Percentiles rank a stretch among this genome's conserved stretches.
Evolutionary conservation across 2,888 invertebrate species (phyloP).

Genomic region (Exephanes ischioxanthus): DNA sequence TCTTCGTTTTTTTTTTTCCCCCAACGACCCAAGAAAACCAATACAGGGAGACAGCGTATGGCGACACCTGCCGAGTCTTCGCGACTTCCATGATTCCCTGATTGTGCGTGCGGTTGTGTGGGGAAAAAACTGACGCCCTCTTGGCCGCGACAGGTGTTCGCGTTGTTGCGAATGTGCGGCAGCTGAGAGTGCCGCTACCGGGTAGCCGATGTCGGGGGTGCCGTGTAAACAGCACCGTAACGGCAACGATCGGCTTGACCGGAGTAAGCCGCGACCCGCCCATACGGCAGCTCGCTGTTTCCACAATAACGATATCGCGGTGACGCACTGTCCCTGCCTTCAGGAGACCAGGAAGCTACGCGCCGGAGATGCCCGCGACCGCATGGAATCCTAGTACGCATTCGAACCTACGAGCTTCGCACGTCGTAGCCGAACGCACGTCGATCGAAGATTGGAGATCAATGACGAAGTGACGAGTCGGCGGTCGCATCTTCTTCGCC

Average conservation of each 20-base stretch:
- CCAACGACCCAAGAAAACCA: background rate
- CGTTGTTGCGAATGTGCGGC: slow-evolving; percentile 47
- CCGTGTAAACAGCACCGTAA: background rate
- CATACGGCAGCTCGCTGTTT: background rate
- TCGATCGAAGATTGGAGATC: background rate
- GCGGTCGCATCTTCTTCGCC: slow-evolving; percentile 41
- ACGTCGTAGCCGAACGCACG: slow-evolving; percentile 39
- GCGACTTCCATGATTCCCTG: slow-evolving; percentile 74
- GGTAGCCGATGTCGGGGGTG: slow-evolving; percentile 41
- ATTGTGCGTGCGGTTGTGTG: slow-evolving; percentile 76
- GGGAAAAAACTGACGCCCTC: slow-evolving; percentile 72
- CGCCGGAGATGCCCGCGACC: slow-evolving; percentile 30
- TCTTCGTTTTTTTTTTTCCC: background rate
- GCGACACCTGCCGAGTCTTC: slow-evolving; percentile 18
- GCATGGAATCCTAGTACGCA: slow-evolving; percentile 72
- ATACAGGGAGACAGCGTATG: background rate
- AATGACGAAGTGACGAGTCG: slow-evolving; percentile 36
- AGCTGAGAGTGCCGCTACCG: slow-evolving; percentile 31
- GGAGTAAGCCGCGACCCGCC: background rate
- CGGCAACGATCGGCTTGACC: slow-evolving; percentile 11
- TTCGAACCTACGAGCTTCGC: slow-evolving; percentile 67
- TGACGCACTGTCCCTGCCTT: slow-evolving; percentile 54
- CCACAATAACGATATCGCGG: slow-evolving; percentile 51
- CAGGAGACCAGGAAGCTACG: slow-evolving; percentile 68
- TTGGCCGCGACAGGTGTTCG: slow-evolving; percentile 39